Percentiles rank a stretch among this genome's conserved stretches.
phyloP scores from a whole-genome alignment of 2,888 invertebrate species.

The Alentia gelatinosa region DNA sequence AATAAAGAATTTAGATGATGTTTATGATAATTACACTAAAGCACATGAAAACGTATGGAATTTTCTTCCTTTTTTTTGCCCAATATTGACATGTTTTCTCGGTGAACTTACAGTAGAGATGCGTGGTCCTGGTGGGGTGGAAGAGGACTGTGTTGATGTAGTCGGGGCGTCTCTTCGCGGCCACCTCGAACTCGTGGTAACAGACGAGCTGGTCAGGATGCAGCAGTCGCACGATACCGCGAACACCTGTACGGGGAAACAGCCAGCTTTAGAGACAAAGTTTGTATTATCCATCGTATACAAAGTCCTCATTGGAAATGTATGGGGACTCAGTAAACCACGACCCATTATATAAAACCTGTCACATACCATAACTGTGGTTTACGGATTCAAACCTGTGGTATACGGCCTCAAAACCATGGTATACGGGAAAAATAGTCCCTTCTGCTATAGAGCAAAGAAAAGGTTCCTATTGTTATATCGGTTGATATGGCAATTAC shows the following conservation, averaged over 20 bases:
- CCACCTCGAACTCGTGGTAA: slow-evolving; percentile 70
- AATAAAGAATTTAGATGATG: not conserved
- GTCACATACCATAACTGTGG: too few species aligned
- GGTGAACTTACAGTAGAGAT: slow-evolving; percentile 79
- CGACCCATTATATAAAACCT: too few species aligned
- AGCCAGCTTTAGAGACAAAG: too few species aligned
- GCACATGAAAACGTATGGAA: not conserved
- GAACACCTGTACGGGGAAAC: slow-evolving; percentile 68
- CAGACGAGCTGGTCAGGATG: slow-evolving; percentile 78
- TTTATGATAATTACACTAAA: not conserved
- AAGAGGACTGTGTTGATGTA: slow-evolving; percentile 78
- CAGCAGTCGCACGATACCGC: slow-evolving; percentile 74
- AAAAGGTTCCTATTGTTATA: too few species aligned
- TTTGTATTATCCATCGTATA: too few species aligned
- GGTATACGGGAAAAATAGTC: too few species aligned
- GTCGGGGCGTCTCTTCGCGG: slow-evolving; percentile 13
- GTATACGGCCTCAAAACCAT: too few species aligned
- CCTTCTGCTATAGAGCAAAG: too few species aligned
- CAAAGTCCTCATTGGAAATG: too few species aligned
- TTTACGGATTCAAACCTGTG: too few species aligned
- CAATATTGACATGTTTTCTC: not conserved
- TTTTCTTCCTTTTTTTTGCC: not conserved
- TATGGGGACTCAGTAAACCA: too few species aligned
- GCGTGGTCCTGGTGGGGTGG: slow-evolving; percentile 75
- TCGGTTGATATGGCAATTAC: too few species aligned